phyloP scores from a whole-genome alignment of 2,888 invertebrate species.

The Cephus pulcher region DNA sequence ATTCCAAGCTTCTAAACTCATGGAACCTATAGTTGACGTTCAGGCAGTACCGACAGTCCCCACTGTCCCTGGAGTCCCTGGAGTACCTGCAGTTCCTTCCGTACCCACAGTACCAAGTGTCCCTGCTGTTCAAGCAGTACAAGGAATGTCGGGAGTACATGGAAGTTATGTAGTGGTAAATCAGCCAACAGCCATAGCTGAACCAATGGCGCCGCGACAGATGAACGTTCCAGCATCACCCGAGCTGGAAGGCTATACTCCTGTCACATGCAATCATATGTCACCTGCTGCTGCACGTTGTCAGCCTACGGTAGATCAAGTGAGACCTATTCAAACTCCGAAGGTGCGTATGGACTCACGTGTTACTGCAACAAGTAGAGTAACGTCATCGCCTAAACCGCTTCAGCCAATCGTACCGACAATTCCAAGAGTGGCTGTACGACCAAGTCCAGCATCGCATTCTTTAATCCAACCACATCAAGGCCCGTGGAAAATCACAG shows the following conservation, averaged over 20 bases:
- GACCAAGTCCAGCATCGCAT: constrained; percentile 53
- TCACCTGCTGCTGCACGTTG: constrained; percentile 36
- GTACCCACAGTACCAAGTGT: constrained; percentile 48
- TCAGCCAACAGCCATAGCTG: constrained; percentile 41
- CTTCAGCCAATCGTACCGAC: constrained; percentile 43
- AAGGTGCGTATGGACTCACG: constrained; percentile 35
- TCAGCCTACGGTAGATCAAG: constrained; percentile 32
- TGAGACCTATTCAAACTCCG: constrained; percentile 36
- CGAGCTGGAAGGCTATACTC: constrained; percentile 34
- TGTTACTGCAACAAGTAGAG: constrained; percentile 28
- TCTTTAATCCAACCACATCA: constrained; percentile 7
- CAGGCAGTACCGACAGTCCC: constrained; percentile 69
- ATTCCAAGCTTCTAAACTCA: constrained; percentile 83
- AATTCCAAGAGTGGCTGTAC: constrained; percentile 59
- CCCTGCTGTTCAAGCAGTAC: constrained; percentile 45
- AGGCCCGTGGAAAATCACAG: constrained; percentile 51
- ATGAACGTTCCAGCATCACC: constrained; percentile 18
- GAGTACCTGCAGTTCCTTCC: constrained; percentile 46
- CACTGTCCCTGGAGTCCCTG: constrained; percentile 43
- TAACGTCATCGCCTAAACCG: constrained; percentile 38
- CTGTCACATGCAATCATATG: constrained; percentile 39
- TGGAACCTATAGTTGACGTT: constrained; percentile 83
- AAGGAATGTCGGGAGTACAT: constrained; percentile 44
- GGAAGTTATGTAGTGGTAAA: constrained; percentile 58
- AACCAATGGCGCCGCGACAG: constrained; percentile 32